Percentiles rank a stretch among this genome's conserved stretches.
Evolutionary conservation across 1,140 invertebrate genomes (phyloP).

Genomic region (Diploscapter pachys): DNA sequence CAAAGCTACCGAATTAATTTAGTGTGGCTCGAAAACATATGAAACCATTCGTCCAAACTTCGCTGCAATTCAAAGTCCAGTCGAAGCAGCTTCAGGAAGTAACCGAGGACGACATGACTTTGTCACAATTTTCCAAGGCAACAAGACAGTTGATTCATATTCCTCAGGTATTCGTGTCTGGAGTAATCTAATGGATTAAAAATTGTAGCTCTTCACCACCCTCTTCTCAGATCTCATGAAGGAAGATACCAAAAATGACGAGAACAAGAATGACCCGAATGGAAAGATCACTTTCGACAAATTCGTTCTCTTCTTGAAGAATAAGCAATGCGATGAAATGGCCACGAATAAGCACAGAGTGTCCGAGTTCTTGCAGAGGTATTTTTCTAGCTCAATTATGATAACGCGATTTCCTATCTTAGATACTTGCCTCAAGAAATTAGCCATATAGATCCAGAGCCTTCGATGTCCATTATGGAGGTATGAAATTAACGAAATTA

Average conservation of each 20-base stretch:
- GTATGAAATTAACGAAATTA: too few relatives aligned
- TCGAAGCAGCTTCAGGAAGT: conserved; percentile 55
- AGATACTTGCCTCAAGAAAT: too few relatives aligned
- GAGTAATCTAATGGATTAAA: neutral
- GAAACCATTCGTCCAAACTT: conserved; percentile 58
- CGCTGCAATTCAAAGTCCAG: conserved; percentile 53
- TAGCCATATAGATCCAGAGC: too few relatives aligned
- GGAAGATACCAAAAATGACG: conserved; percentile 6
- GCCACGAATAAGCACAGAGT: conserved; percentile 23
- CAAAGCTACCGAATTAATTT: neutral
- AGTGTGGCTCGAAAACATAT: conserved; percentile 54
- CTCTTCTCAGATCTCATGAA: neutral
- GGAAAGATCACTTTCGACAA: conserved; percentile 28
- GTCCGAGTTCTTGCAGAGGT: conserved; percentile 27
- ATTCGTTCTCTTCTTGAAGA: conserved; percentile 35
- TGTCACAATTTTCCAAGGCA: conserved; percentile 21
- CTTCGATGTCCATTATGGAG: too few relatives aligned
- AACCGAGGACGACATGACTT: conserved; percentile 43
- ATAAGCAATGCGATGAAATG: conserved; percentile 36
- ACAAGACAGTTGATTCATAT: conserved; percentile 24
- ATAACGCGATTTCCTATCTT: too few relatives aligned
- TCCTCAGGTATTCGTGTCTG: conserved; percentile 5
- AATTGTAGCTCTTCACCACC: neutral
- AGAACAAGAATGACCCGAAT: conserved; percentile 16
- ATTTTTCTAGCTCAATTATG: too few relatives aligned